Evolutionary conservation across 2,888 invertebrate species (phyloP).

Genomic region (Ectobius pallidus): DNA sequence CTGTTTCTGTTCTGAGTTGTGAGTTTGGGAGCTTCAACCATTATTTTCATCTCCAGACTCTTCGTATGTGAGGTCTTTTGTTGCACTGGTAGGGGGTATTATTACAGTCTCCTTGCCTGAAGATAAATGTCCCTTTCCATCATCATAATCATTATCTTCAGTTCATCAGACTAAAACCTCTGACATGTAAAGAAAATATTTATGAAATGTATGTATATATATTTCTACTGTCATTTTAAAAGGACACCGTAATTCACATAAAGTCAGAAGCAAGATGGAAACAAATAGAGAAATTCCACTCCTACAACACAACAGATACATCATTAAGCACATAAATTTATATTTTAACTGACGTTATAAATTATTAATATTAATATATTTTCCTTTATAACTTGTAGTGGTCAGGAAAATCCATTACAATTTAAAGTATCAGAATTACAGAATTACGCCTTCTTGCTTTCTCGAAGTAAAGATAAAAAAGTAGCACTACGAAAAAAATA

Average conservation of each 20-base stretch:
- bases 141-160: not conserved
- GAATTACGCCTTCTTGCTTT: not conserved
- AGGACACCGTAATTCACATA: not conserved
- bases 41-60: not conserved
- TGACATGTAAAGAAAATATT: no score
- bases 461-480: not conserved
- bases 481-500: not conserved
- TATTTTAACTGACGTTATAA: not conserved
- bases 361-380: not conserved
- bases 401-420: not conserved
- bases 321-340: not conserved
- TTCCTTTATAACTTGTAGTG: not conserved
- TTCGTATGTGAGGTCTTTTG: not conserved
- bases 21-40: not conserved
- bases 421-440: not conserved
- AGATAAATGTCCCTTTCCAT: not conserved
- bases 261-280: not conserved
- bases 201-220: no score
- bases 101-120: not conserved
- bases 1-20: not conserved
- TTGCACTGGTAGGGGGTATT: not conserved
- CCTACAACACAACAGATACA: not conserved
- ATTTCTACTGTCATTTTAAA: not conserved
- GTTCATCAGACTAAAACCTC: no score
- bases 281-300: not conserved